Conservation (phyloP, 2,113 vertebrate species). For the Pelvicachromis taeniatus region DNA sequence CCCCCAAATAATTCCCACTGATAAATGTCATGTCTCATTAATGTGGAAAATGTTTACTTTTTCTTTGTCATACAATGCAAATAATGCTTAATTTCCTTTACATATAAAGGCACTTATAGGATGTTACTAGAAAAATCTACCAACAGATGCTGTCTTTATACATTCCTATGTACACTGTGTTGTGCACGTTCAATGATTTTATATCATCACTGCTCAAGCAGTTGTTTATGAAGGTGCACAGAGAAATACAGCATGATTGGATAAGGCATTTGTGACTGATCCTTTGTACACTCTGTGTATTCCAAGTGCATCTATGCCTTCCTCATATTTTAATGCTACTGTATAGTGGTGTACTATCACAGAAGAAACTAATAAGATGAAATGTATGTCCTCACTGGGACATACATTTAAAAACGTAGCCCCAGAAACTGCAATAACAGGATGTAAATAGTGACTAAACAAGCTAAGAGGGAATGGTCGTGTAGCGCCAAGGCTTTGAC, state of each 20-base stretch:
- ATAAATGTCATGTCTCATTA: not conserved
- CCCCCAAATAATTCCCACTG: not conserved
- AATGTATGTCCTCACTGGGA: not conserved
- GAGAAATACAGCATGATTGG: not conserved
- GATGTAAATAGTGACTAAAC: not conserved
- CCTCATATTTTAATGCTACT: not conserved
- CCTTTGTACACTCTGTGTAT: not conserved
- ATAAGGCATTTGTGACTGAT: not conserved
- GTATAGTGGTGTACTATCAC: not conserved
- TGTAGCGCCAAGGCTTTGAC: slow-evolving; percentile 11
- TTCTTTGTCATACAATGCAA: not conserved
- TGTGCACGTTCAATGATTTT: not conserved
- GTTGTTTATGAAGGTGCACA: not conserved
- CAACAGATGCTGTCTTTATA: not conserved
- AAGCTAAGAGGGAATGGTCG: not conserved
- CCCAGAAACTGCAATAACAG: not conserved
- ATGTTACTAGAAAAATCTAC: not conserved
- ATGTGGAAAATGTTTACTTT: not conserved
- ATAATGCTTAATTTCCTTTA: not conserved
- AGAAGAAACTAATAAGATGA: not conserved
- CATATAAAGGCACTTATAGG: not conserved
- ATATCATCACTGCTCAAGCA: not conserved
- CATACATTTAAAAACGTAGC: not conserved
- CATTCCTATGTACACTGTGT: not conserved
- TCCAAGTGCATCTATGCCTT: not conserved